Base-by-base conservation (phyloP, 2,113 vertebrate species). In the Toxotes jaculatrix region DNA sequence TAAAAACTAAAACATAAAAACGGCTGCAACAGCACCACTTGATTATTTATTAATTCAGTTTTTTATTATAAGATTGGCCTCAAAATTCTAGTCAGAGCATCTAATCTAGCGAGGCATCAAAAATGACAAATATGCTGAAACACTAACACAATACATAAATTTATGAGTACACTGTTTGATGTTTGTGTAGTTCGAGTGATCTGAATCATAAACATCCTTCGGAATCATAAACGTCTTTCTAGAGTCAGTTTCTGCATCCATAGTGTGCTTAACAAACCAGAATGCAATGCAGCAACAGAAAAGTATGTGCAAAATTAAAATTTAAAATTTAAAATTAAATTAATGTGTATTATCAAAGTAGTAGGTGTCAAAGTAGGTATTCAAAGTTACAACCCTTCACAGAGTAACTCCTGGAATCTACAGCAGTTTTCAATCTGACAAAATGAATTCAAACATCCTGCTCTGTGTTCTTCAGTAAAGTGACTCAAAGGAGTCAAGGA, bases 401-500 rank as follows among this genome's bases (percentile, higher is more conserved):
- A 16, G 34, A 82, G 43, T n/a, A 21, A 71, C 19, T 79, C 6
- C 8, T 59, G 12, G 9, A 53, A 32, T 70, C 27, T 21, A 38
- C 2, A 56, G 11, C 34, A 7, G 5, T 82, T 38, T 23, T 47
- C 16, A 82, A n/a, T 38, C 0, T 7, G 51, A 55, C 51, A 14
- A 19, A 1, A 45, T 63, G 11, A 75, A 61, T 8, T 13, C 14
- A 67, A 34, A 36, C 27, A 51, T 31, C 12, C 23, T 66, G 47
- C 17, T 69, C 32, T 31, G 47, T 31, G 16, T 13, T 21, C 56
- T 17, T 79, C 21, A 78, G 40, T 32, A 13, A 56, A 69, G 83
- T 85, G 1, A 40, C 60, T 27, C 27, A 70, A 88, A 75, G 19
- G 34, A 60, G 62, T 86, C 36, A 72, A 74, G 64, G 53, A 61